Evolutionary conservation across 2,797 vertebrate genomes (phyloP).

Genomic region (Cyprinella venusta): DNA sequence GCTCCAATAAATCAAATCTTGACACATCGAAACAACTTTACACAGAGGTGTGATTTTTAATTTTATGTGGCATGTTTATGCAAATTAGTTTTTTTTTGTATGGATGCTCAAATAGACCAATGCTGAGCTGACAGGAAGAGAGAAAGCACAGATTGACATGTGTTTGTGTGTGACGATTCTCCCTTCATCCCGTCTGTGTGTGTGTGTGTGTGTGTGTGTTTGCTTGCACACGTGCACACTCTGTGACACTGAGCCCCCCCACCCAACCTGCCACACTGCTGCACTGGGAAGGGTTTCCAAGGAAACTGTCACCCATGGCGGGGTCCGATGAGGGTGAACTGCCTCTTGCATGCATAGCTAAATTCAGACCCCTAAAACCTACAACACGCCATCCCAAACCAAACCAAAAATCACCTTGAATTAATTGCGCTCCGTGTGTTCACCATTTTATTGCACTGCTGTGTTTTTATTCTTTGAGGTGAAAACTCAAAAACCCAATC

Average conservation of each 20-base stretch:
- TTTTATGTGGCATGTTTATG: conserved; percentile 77
- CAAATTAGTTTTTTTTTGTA: conserved; percentile 71
- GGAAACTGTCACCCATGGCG: conserved; percentile 77
- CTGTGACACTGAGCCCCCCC: background rate
- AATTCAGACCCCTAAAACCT: conserved; percentile 31
- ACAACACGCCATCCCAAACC: conserved; percentile 57
- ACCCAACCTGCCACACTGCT: conserved; percentile 25
- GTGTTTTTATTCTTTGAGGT: conserved; percentile 8
- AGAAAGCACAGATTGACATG: conserved; percentile 56
- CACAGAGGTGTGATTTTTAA: conserved; percentile 69
- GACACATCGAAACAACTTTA: conserved; percentile 72
- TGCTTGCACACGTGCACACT: conserved; percentile 2
- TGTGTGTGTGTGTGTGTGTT: background rate
- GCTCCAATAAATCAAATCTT: conserved; percentile 71
- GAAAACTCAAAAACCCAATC: background rate
- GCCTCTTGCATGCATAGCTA: conserved; percentile 37
- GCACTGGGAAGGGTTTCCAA: conserved; percentile 67
- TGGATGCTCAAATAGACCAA: conserved; percentile 72
- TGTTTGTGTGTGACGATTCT: conserved; percentile 48
- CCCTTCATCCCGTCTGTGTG: background rate
- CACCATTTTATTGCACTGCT: conserved; percentile 32
- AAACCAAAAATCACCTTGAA: conserved; percentile 57
- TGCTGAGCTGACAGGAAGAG: conserved; percentile 71
- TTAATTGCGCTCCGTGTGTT: conserved; percentile 51
- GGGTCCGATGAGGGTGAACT: conserved; percentile 70